Base-by-base conservation (phyloP, 1,140 invertebrate genomes). In the Latrodectus geometricus region DNA sequence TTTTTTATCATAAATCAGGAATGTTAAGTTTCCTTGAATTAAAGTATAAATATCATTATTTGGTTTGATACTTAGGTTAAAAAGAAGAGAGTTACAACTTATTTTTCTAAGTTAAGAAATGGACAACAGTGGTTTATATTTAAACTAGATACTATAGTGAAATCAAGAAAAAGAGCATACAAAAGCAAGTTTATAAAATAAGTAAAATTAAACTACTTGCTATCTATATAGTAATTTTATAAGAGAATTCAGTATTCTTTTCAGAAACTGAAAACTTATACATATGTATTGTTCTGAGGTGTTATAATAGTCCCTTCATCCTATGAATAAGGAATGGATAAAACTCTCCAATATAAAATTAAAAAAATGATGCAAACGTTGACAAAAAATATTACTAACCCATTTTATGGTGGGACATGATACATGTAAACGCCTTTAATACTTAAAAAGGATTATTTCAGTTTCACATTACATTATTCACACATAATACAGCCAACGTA, bases 331-430 rank as follows among this genome's bases (percentile, higher is more conserved):
- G 8, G 14, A 8, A 12, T 35, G 35, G 8, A 17, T 20, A n/a
- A 56, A 12, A 21, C 4, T 12, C 52, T 7, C 15, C 12, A 5
- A 20, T 52, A 9, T 69, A 69, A 48, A 79, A 5, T 69, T 50
- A 50, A 9, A 21, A n/a, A 69, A 50, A 69, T 65, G 8, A 8
- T 66, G 56, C 8, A 65, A 4, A 23, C 61, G 54, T 8, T 61
- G 3, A 14, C 54, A 76, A 54, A 14, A n/a, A 54, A 56, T 14
- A 20, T n/a, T 80, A 66, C 81, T 75, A 50, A 83, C 81, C 81
- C 81, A 83, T 83, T 65, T 83, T 83, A 75, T 83, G 81, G 81
- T 83, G 81, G 81, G 81, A 83, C 81, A 83, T 83, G 81, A 75
- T 83, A 83, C 72, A 83, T 14, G 61, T 61, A 78, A 78, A 50